Conservation (phyloP, 2,888 invertebrate species). For the Eutolmus rufibarbis region DNA sequence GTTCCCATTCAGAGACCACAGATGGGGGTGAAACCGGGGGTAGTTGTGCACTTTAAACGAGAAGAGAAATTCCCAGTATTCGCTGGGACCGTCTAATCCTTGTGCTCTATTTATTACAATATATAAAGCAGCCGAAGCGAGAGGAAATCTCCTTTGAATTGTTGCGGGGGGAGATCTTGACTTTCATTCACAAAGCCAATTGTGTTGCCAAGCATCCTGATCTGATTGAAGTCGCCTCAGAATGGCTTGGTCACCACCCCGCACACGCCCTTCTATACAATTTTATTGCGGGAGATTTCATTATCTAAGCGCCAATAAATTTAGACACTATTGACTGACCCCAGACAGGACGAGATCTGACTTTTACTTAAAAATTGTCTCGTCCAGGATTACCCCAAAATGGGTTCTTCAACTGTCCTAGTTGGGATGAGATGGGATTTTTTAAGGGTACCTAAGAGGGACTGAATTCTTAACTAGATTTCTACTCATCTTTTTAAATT, state of each 20-base stretch:
- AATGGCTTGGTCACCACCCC: neutral
- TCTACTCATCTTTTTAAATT: neutral
- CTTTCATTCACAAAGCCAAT: constrained; percentile 29
- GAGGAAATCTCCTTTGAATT: neutral
- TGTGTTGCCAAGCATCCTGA: neutral
- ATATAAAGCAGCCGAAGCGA: neutral
- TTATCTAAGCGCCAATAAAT: constrained; percentile 18
- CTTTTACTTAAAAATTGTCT: neutral
- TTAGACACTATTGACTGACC: neutral
- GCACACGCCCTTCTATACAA: neutral
- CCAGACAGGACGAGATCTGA: neutral
- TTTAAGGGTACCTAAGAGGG: neutral
- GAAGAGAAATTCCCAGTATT: neutral
- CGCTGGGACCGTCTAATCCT: neutral
- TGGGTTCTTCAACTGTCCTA: neutral
- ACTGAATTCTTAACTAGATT: neutral
- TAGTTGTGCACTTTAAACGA: neutral
- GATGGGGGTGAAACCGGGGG: neutral
- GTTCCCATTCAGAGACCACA: neutral
- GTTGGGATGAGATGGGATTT: neutral
- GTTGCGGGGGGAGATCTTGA: neutral
- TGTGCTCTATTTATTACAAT: constrained; percentile 15
- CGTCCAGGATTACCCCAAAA: neutral
- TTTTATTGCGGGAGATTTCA: constrained; percentile 21
- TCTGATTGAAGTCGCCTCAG: constrained; percentile 15